These are phyloP conservation scores for Delia radicum DNA, from an alignment of 1,140 invertebrate genomes.

Conservation along the genomic window DNA sequence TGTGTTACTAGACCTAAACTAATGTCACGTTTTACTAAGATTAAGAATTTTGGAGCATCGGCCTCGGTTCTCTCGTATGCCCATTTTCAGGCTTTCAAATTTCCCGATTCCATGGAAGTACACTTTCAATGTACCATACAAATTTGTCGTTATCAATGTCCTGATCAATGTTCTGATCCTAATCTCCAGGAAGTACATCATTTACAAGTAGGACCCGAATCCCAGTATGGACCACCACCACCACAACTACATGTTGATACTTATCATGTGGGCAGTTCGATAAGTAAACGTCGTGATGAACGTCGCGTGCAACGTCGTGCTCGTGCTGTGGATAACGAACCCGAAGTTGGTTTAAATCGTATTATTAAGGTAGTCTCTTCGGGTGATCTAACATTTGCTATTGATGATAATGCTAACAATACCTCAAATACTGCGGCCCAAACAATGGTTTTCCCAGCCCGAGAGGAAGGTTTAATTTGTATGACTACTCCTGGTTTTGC, in stretches of 20 bases:
- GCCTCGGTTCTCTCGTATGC: conserved; percentile 90
- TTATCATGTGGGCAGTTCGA: conserved; percentile 58
- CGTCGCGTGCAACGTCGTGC: conserved; percentile 67
- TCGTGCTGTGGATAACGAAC: conserved; percentile 61
- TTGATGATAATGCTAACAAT: conserved; percentile 64
- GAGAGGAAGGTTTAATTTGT: conserved; percentile 74
- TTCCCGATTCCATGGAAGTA: conserved; percentile 95
- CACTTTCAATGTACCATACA: conserved; percentile 96
- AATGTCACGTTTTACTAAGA: conserved; percentile 92
- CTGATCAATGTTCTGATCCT: conserved; percentile 79
- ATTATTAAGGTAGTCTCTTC: conserved; percentile 83
- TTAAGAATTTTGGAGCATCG: conserved; percentile 91
- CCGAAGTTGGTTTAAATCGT: conserved; percentile 79
- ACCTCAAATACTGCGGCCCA: conserved; percentile 60
- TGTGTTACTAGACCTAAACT: conserved; percentile 89
- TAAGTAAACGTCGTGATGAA: conserved; percentile 72
- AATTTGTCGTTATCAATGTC: conserved; percentile 89
- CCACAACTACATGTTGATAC: conserved; percentile 61
- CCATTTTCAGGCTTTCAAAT: conserved; percentile 94
- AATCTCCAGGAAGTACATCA: conserved; percentile 59
- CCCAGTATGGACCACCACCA: conserved; percentile 70
- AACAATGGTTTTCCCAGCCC: conserved; percentile 69
- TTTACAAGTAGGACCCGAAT: conserved; percentile 61
- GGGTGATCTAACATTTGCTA: conserved; percentile 79
- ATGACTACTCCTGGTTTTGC: conserved; percentile 91